phyloP scores from a whole-genome alignment of 2,113 vertebrate genomes.

The Myodes glareolus region DNA sequence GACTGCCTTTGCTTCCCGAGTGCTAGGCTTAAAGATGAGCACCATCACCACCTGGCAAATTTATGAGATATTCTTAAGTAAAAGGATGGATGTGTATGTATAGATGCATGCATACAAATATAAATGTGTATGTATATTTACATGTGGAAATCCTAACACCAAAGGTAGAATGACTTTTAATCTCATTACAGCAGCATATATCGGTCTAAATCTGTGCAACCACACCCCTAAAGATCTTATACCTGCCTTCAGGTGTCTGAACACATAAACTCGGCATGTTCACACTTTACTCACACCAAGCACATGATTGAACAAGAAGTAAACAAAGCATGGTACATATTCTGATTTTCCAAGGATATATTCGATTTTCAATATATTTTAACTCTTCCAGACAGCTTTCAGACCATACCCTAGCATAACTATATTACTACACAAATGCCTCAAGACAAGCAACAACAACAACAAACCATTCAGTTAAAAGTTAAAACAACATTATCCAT shows the following conservation, averaged over 20 bases:
- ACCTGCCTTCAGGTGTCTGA: background rate
- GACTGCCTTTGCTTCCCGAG: background rate
- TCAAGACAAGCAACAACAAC: background rate
- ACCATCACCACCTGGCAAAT: background rate
- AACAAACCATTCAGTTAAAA: constrained; percentile 18
- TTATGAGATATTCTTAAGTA: constrained; percentile 31
- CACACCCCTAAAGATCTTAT: background rate
- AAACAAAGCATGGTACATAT: background rate
- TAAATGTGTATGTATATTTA: too few species aligned
- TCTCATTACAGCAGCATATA: background rate
- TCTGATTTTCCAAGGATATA: constrained; percentile 8
- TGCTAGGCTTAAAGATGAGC: background rate
- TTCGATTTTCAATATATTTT: background rate
- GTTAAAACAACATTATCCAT: background rate
- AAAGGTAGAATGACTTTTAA: constrained; percentile 36
- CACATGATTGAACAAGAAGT: background rate
- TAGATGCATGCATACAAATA: too few species aligned
- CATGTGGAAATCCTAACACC: background rate
- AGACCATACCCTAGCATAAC: background rate
- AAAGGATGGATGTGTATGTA: background rate
- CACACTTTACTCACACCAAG: background rate
- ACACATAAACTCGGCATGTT: background rate
- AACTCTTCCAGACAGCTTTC: background rate
- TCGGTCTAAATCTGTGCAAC: background rate
- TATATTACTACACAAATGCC: background rate